phyloP scores from a whole-genome alignment of 2,888 invertebrate species.

The Dolichomitus sp. region DNA sequence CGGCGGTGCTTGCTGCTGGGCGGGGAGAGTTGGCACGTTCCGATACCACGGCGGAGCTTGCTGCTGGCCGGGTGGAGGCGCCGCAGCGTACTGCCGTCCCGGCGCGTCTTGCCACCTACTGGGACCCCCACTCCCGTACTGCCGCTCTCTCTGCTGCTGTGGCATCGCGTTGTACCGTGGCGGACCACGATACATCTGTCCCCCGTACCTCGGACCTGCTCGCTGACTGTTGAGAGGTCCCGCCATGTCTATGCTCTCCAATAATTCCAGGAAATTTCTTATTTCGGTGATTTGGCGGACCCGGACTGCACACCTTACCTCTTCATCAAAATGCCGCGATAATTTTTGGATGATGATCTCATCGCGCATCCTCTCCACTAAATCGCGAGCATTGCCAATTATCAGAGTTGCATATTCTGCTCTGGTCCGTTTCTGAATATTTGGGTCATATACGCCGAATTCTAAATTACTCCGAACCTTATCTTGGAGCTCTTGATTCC shows the following conservation, averaged over 20 bases:
- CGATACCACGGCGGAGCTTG: no score
- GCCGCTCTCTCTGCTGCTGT: no score
- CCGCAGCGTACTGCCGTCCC: no score
- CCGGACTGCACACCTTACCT: not conserved
- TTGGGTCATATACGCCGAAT: not conserved
- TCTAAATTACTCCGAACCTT: not conserved
- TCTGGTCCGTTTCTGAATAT: not conserved
- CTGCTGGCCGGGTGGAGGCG: no score
- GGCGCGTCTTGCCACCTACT: not conserved
- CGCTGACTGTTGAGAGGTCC: not conserved
- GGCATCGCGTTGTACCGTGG: not conserved
- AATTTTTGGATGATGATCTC: not conserved
- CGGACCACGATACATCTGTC: not conserved
- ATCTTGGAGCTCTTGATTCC: no score
- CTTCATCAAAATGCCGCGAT: not conserved
- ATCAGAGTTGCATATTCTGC: not conserved
- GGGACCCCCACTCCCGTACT: no score
- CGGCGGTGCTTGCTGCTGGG: no score
- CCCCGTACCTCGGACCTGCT: not conserved
- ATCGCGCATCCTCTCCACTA: not conserved
- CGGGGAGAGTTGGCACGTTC: no score
- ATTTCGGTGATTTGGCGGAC: no score
- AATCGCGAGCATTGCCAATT: no score
- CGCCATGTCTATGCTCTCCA: not conserved
- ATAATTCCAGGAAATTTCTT: not conserved